Evolutionary conservation across 2,113 vertebrate genomes (phyloP), one percentile per base, ranked within the genome.

Genomic region (Ornithorhynchus anatinus): DNA sequence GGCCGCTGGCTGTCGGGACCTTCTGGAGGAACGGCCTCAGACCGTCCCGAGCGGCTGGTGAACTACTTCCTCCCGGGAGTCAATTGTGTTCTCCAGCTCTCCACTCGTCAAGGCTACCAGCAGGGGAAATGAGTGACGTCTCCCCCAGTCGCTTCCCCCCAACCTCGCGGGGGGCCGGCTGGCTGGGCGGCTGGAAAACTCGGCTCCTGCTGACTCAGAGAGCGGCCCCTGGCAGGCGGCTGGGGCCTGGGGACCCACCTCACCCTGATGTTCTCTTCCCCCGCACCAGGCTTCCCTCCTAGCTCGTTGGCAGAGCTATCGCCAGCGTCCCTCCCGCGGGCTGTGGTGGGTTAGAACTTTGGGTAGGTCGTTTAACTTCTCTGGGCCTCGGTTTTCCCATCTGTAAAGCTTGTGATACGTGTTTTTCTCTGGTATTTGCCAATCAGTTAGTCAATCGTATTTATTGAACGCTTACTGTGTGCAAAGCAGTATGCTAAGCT

Each of bases 161-260:
- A 75, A 72, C 51, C 58, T 84, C n/a, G n/a, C n/a, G n/a, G n/a
- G n/a, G 42, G 53, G 76, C 81, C 87, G 88, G 79, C 84, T 84
- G 79, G 75, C 50, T 72, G 23, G 45, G 16, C 40, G 77, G 67
- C 75, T 92, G 92, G 92, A 92, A 94, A 92, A 87, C 86, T 77
- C 84, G 90, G 84, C 74, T 86, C 78, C 57, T 92, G 92, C 92
- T 92, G 92, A 92, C 86, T 92, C 88, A 91, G 84, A 89, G 79
- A 90, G 70, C 69, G 78, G 64, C 85, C 22, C 69, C 69, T 88
- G 85, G 90, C 89, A 90, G 91, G 92, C 93, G 64, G 67, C 80
- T n/a, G n/a, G n/a, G n/a, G n/a, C n/a, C n/a, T n/a, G n/a, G n/a
- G n/a, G n/a, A n/a, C n/a, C n/a, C n/a, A n/a, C n/a, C n/a, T n/a